phyloP scores from a whole-genome alignment of 2,888 invertebrate species.

The Drosophila ochracea region DNA sequence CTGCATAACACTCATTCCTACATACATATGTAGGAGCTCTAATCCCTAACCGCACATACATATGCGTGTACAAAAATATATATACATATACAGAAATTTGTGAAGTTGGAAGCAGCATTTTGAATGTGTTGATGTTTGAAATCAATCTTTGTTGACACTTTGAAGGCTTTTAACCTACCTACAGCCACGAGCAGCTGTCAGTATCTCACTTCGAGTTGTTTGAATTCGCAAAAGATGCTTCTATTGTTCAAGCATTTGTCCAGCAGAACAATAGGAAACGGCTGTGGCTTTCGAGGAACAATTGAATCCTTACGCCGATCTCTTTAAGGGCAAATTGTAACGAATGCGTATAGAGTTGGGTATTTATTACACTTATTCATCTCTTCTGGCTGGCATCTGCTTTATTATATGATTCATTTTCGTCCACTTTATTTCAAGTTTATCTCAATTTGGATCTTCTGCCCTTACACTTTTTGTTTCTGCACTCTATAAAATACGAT shows the following conservation, averaged over 20 bases:
- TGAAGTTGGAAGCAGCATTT: conserved; percentile 14
- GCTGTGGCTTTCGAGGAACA: conserved; percentile 10
- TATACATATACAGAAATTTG: neutral
- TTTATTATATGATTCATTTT: conserved; percentile 71
- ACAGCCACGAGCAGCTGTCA: conserved; percentile 17
- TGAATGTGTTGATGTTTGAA: conserved; percentile 39
- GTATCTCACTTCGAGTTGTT: conserved; percentile 23
- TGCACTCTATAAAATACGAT: conserved; percentile 63
- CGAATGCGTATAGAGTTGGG: conserved; percentile 5
- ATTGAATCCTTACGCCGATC: conserved; percentile 16
- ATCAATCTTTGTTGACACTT: conserved; percentile 59
- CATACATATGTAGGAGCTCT: conserved; percentile 25
- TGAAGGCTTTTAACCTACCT: conserved; percentile 37
- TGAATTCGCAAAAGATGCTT: conserved; percentile 42
- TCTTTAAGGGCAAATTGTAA: conserved; percentile 13
- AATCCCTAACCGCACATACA: conserved; percentile 27
- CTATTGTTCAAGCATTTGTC: conserved; percentile 49
- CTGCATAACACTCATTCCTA: conserved; percentile 5
- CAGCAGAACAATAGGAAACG: conserved; percentile 36
- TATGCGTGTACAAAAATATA: neutral
- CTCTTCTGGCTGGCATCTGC: conserved; percentile 52
- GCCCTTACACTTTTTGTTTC: conserved; percentile 6
- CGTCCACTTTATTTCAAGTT: conserved; percentile 72
- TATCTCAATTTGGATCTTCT: conserved; percentile 66
- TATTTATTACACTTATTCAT: conserved; percentile 69